Evolutionary conservation across 2,888 invertebrate species (phyloP).

Genomic region (Laothoe populi): DNA sequence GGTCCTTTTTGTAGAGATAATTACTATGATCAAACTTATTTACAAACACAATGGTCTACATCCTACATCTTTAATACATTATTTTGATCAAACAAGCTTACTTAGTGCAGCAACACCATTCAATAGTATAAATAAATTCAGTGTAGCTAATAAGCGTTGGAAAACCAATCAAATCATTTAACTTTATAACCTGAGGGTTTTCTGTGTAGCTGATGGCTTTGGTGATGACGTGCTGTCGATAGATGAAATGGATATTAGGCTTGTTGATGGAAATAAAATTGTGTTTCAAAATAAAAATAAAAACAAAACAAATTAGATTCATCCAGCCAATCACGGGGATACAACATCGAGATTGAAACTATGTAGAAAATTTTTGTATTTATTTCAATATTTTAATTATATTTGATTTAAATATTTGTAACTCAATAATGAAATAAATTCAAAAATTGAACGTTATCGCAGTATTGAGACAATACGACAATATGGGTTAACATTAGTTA

Average conservation of each 20-base stretch:
- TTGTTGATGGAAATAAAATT: conserved; percentile 41
- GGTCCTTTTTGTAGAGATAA: background rate
- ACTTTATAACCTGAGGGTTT: conserved; percentile 79
- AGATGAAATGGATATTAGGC: conserved; percentile 74
- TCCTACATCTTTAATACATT: background rate
- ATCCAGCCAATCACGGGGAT: conserved; percentile 26
- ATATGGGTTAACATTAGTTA: background rate
- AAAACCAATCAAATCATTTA: conserved; percentile 46
- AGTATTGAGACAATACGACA: background rate
- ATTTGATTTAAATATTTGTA: background rate
- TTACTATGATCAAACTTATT: background rate
- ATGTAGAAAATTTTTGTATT: background rate
- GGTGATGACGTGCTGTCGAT: conserved; percentile 82
- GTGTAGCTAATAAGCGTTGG: conserved; percentile 31
- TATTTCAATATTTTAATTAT: background rate
- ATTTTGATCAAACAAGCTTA: conserved; percentile 8
- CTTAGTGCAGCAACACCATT: conserved; percentile 29
- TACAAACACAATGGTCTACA: background rate
- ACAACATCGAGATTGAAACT: conserved; percentile 40
- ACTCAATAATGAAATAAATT: conserved; percentile 7
- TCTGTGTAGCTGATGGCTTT: conserved; percentile 84
- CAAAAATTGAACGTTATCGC: background rate
- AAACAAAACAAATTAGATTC: conserved; percentile 23
- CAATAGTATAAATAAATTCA: background rate
- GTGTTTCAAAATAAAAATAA: conserved; percentile 38